A percentile compares a stretch with the other conserved stretches of the same genome.
These are phyloP conservation scores for Paraplagusia blochii DNA, from an alignment of 2,113 vertebrate genomes.

Conservation along the genomic window DNA sequence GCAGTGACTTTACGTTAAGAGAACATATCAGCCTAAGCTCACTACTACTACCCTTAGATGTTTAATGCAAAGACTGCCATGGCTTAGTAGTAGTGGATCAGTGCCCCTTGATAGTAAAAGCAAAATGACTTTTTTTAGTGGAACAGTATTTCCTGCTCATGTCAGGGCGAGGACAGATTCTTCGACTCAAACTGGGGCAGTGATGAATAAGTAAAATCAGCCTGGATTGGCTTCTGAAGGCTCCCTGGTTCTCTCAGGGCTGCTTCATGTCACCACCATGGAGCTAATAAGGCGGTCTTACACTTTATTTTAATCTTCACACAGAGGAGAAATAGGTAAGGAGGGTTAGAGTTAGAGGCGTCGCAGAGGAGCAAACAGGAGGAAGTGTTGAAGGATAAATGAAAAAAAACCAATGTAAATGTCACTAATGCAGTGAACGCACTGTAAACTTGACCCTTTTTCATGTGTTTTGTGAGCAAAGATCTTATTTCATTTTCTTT, in stretches of 20 bases:
- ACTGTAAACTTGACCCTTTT: too few relatives aligned
- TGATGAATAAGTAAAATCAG: constrained; percentile 75
- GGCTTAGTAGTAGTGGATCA: constrained; percentile 13
- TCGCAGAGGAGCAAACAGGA: too few relatives aligned
- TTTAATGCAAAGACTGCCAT: constrained; percentile 1
- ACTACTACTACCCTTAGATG: constrained; percentile 1
- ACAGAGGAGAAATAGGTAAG: constrained; percentile 10
- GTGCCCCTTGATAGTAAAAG: constrained; percentile 18
- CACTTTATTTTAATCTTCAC: constrained; percentile 22
- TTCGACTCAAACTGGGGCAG: constrained; percentile 68
- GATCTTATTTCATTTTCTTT: too few relatives aligned
- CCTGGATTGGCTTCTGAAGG: constrained; percentile 72
- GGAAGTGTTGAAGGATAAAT: too few relatives aligned
- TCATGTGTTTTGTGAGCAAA: too few relatives aligned
- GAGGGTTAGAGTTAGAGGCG: constrained; percentile 4
- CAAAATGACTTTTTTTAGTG: constrained; percentile 30
- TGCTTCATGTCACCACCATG: constrained; percentile 41
- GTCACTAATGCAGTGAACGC: too few relatives aligned
- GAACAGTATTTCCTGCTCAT: constrained; percentile 16
- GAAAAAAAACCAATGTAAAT: too few relatives aligned
- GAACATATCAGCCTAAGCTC: too few relatives aligned
- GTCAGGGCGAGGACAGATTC: constrained; percentile 58
- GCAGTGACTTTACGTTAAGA: too few relatives aligned
- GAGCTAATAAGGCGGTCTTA: constrained; percentile 32
- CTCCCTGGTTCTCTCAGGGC: constrained; percentile 47